Base-by-base conservation (phyloP, 2,113 vertebrate species). In the Reinhardtius hippoglossoides region DNA sequence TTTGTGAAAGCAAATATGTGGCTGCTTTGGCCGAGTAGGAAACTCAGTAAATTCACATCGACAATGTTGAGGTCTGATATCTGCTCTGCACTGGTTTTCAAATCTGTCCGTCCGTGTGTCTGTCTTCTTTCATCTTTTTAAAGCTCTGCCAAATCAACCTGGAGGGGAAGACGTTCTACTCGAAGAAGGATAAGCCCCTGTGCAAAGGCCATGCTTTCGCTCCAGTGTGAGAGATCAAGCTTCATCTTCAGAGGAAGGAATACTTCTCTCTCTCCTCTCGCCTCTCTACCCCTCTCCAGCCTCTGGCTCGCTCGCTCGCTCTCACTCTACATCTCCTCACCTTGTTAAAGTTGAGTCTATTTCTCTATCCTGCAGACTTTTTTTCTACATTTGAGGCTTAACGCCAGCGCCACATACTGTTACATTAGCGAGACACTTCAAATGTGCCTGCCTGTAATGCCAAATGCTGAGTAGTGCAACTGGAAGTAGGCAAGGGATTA, bases 121-220 rank as follows among this genome's bases (percentile, higher is more conserved):
- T 78, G 68, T 83, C 83, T 85, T 31, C 85, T 87, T 77, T 90
- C 76, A 84, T 92, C 83, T 90, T 71, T 86, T 71, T 86, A 64
- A 89, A 99, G 98, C 96, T 99, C 91, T 99, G 98, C 94, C 97
- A 99, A 88, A 95, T 96, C 89, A 99, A 99, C 94, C 92, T 99
- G 93, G 98, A 99, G 96, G 98, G 98, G 85, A 99, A 99, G 94
- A 99, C 98, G 0, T 99, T 99, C 95, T 99, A 96, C 91, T 99
- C 97, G 76, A 99, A 98, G 95, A 99, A 99, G 92, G 97, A 99
- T 94, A 99, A 99, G 92, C 98, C 98, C 0, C 95, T 99, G 84
- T 99, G 98, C 95, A 99, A 99, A 95, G 96, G 96, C 94, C 98
- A 99, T 0, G 98, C 98, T 87, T 99, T 99, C 81, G 96, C 98